phyloP scores from a whole-genome alignment of 2,888 invertebrate species.

The Ornithoptera priamus region DNA sequence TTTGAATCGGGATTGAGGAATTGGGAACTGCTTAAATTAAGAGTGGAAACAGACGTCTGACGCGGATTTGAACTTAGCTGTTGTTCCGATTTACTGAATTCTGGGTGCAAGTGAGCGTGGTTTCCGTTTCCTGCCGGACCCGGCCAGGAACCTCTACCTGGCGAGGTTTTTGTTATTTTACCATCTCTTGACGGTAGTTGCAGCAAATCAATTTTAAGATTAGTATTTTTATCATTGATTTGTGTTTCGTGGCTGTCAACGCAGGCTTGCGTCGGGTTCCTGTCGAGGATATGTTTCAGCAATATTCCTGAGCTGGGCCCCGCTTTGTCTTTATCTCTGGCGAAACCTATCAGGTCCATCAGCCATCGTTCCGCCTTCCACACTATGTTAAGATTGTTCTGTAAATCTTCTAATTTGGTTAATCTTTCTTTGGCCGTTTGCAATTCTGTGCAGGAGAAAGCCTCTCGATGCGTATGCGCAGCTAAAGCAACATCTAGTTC shows the following conservation, averaged over 20 bases:
- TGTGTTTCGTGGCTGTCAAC: slow-evolving; percentile 58
- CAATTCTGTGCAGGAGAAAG: slow-evolving; percentile 94
- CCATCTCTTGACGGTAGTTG: slow-evolving; percentile 86
- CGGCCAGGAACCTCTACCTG: slow-evolving; percentile 92
- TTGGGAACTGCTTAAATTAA: slow-evolving; percentile 77
- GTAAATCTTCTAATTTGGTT: slow-evolving; percentile 89
- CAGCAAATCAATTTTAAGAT: slow-evolving; percentile 73
- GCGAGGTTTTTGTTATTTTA: slow-evolving; percentile 87
- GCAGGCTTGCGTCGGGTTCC: slow-evolving; percentile 50
- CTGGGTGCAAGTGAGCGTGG: slow-evolving; percentile 79
- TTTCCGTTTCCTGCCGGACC: slow-evolving; percentile 84
- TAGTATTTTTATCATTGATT: slow-evolving; percentile 71
- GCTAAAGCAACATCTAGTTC: slow-evolving; percentile 95
- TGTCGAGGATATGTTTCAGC: slow-evolving; percentile 67
- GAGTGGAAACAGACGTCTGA: slow-evolving; percentile 72
- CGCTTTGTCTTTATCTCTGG: slow-evolving; percentile 85
- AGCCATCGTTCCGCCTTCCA: slow-evolving; percentile 98
- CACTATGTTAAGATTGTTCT: slow-evolving; percentile 90
- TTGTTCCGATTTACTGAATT: slow-evolving; percentile 92
- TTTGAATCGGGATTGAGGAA: slow-evolving; percentile 75
- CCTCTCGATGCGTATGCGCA: slow-evolving; percentile 95
- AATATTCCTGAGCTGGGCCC: slow-evolving; percentile 71
- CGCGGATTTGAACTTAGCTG: slow-evolving; percentile 80
- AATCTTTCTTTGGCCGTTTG: slow-evolving; percentile 92
- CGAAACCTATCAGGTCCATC: slow-evolving; percentile 96